These are phyloP conservation scores for Cyanoramphus novaezelandiae DNA, from an alignment of 2,113 vertebrate genomes.

Conservation along the genomic window DNA sequence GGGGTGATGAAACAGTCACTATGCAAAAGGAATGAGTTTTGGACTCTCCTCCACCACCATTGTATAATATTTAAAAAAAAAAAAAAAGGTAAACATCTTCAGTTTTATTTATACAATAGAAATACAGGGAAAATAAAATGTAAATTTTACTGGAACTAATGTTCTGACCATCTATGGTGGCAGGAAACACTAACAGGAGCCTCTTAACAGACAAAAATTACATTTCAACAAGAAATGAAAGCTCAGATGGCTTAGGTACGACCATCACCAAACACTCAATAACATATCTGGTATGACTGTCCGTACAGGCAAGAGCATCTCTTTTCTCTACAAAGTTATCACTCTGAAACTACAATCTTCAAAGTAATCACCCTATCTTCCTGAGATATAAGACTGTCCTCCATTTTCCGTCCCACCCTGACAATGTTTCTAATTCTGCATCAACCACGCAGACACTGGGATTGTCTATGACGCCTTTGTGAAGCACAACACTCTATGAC, in stretches of 20 bases:
- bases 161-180: not conserved
- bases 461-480: not conserved
- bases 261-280: not conserved
- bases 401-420: not conserved
- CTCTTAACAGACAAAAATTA: not conserved
- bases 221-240: not conserved
- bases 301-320: not conserved
- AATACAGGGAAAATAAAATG: not conserved
- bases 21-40: not conserved
- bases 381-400: not conserved
- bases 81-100: not conserved
- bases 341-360: not conserved
- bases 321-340: not conserved
- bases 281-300: not conserved
- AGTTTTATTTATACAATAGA: not conserved
- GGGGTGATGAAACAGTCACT: not conserved
- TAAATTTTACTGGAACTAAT: not conserved
- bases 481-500: not conserved
- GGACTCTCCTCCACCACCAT: not conserved
- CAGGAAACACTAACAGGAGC: not conserved
- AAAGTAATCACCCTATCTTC: not conserved
- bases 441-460: not conserved
- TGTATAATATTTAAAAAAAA: not conserved
- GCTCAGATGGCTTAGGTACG: not conserved
- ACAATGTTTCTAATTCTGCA: not conserved